Percentiles rank a stretch among this genome's conserved stretches.
phyloP scores from a whole-genome alignment of 2,113 vertebrate species.

The Ranitomeya variabilis region DNA sequence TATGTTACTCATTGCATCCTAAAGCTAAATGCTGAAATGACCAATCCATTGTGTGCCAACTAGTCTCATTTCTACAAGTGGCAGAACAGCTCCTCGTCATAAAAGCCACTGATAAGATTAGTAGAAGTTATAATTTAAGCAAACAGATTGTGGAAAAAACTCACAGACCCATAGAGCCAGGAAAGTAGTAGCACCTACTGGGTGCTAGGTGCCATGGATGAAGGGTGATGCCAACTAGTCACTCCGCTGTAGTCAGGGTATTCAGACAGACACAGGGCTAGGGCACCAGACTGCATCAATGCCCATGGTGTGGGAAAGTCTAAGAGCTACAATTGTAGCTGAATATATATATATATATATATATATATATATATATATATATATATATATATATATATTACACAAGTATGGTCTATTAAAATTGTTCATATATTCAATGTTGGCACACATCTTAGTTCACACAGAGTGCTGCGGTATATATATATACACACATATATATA shows the following conservation, averaged over 20 bases:
- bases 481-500: too few relatives aligned
- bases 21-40: neutral
- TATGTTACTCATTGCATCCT: neutral
- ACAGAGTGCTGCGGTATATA: too few relatives aligned
- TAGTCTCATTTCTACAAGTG: too few relatives aligned
- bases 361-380: too few relatives aligned
- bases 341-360: too few relatives aligned
- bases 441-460: too few relatives aligned
- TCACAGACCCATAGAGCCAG: neutral
- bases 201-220: neutral
- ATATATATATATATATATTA: too few relatives aligned
- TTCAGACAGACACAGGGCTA: neutral
- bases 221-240: neutral
- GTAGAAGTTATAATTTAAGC: conserved; percentile 1
- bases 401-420: too few relatives aligned
- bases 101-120: conserved; percentile 43
- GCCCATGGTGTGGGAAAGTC: neutral
- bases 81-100: neutral
- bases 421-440: too few relatives aligned
- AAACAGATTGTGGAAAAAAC: neutral
- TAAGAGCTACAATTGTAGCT: neutral
- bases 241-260: neutral
- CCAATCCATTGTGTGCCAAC: neutral
- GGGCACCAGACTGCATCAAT: neutral
- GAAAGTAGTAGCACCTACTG: neutral